phyloP scores from a whole-genome alignment of 2,797 vertebrate genomes.

The Astyanax mexicanus region DNA sequence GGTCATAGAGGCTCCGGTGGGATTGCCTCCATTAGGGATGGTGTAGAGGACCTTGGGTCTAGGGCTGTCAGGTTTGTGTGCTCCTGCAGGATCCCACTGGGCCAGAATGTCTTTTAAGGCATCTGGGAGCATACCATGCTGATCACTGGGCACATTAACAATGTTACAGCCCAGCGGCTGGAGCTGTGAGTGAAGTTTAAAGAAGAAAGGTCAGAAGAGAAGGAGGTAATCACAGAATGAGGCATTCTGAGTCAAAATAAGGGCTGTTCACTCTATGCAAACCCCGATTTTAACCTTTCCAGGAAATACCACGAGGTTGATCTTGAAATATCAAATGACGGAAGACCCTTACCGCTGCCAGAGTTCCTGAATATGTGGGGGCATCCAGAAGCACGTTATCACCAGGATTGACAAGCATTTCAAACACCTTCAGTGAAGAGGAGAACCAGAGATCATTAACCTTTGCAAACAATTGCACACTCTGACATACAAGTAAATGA shows the following conservation, averaged over 20 bases:
- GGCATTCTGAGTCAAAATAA: too few species aligned
- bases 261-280: background rate
- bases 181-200: constrained; percentile 72
- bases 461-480: background rate
- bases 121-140: constrained; percentile 83
- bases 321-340: background rate
- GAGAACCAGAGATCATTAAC: background rate
- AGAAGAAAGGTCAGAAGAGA: background rate
- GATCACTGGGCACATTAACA: constrained; percentile 81
- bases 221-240: background rate
- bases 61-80: constrained; percentile 64
- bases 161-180: constrained; percentile 84
- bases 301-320: background rate
- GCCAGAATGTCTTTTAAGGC: constrained; percentile 80
- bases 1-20: constrained; percentile 84
- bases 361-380: constrained; percentile 88
- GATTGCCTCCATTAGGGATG: constrained; percentile 89
- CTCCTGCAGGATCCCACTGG: constrained; percentile 79
- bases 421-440: constrained; percentile 83
- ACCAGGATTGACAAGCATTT: constrained; percentile 92
- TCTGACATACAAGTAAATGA: background rate
- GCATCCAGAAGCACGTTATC: constrained; percentile 90
- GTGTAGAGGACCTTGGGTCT: constrained; percentile 82
- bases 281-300: background rate
- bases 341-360: constrained; percentile 78